These are phyloP conservation scores for Orcinus orca DNA, from an alignment of 2,113 vertebrate species.

Conservation along the genomic window DNA sequence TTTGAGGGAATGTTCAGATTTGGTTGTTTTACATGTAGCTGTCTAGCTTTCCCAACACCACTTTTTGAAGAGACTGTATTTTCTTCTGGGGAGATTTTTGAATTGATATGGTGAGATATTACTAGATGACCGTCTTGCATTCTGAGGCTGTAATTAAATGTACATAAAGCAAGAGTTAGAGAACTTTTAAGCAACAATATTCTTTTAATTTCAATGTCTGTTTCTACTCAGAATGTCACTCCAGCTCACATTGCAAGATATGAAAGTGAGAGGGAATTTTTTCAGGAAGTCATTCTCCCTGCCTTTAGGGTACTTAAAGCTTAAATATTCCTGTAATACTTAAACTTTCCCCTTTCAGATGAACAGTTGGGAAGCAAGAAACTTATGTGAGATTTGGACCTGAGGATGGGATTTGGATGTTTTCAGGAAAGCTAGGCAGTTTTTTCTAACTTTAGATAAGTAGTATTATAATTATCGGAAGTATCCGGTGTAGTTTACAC, in stretches of 20 bases:
- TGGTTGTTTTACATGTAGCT: background rate
- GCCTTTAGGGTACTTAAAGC: background rate
- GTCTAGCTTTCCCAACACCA: background rate
- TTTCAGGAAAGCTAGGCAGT: background rate
- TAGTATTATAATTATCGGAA: background rate
- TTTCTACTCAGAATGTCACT: background rate
- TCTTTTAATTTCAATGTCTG: background rate
- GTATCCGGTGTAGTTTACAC: background rate
- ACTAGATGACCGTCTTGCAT: background rate
- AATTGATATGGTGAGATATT: background rate
- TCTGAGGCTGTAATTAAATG: background rate
- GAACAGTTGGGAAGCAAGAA: background rate
- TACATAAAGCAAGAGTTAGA: background rate
- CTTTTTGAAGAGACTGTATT: background rate
- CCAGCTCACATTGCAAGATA: background rate
- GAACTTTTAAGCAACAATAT: background rate
- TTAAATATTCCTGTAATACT: background rate
- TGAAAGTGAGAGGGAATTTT: background rate
- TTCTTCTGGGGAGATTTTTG: background rate
- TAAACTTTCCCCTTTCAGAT: background rate
- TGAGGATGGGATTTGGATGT: background rate
- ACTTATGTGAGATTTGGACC: background rate
- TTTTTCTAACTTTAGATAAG: background rate
- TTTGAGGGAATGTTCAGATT: background rate
- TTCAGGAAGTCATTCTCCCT: background rate